Evolutionary conservation across 2,113 vertebrate species (phyloP), one percentile per base, ranked within the genome.

Genomic region (Salvelinus sp.): DNA sequence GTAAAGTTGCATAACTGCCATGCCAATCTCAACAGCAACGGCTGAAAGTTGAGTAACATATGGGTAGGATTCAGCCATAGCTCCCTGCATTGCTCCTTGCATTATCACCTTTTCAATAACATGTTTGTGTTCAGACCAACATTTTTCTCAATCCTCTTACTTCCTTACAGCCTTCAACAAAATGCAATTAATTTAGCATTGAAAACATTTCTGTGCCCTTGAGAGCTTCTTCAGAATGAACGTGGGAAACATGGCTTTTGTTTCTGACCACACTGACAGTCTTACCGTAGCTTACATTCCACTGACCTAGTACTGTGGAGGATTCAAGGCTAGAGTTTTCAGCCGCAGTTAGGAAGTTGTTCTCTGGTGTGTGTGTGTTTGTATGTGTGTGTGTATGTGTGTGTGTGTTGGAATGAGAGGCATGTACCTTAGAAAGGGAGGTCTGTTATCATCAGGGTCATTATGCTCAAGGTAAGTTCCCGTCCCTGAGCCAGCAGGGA

Each of bases 241-340:
- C 66, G 48, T 13, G 12, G 38, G n/a, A 18, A 58, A 47, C 13
- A 18, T 54, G 50, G 16, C 50, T 18, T 44, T 10, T 44, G 38
- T 44, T 44, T 54, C 50, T 54, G 16, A 54, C 3, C 38, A 44
- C 38, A 10, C 50, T 18, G 50, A 54, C 50, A 54, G 50, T 54
- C 12, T 16, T 54, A 54, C 50, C 16, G 3, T 14, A 54, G 50
- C 50, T 54, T 18, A 54, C 50, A 18, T 54, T 54, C 16, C 16
- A 54, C 16, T 54, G 12, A 54, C 13, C 50, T 54, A 2, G 58
- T 16, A 2, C n/a, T 62, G 6, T 3, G 16, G 18, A 2, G 6
- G 72, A 68, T 47, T 82, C 79, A 81, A 80, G 86, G 82, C 60
- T 75, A 64, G 18, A 20, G 6, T 20, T 33, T 27, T 54, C 25